Evolutionary conservation across 2,888 invertebrate genomes (phyloP).

Genomic region (Caenorhabditis sp.): DNA sequence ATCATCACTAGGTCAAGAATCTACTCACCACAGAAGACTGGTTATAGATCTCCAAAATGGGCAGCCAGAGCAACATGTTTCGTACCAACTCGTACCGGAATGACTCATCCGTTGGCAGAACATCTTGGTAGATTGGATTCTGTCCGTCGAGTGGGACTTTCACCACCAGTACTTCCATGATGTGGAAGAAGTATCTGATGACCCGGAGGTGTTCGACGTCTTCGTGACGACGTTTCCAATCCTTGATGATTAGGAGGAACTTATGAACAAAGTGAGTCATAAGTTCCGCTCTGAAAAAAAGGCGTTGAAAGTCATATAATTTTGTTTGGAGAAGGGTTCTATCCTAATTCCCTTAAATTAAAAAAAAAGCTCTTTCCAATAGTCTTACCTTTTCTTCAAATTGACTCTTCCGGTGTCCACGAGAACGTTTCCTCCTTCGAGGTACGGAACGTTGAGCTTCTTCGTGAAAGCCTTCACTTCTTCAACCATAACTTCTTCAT

Average conservation of each 20-base stretch:
- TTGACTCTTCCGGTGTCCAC: too few relatives aligned
- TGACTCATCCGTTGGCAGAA: neutral
- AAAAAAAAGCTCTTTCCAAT: too few relatives aligned
- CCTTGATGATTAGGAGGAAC: neutral
- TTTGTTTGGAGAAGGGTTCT: neutral
- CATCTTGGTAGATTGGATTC: neutral
- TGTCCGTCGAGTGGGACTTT: neutral
- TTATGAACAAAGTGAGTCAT: neutral
- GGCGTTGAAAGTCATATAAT: neutral
- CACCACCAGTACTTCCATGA: neutral
- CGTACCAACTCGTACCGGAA: neutral
- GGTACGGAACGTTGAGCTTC: too few relatives aligned
- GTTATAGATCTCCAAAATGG: neutral
- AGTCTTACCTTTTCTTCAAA: too few relatives aligned
- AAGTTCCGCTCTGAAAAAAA: neutral
- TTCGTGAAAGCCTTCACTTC: too few relatives aligned
- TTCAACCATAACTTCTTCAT: too few relatives aligned
- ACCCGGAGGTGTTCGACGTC: neutral
- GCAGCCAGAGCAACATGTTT: neutral
- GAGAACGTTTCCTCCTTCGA: too few relatives aligned
- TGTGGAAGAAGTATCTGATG: neutral
- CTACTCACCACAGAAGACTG: neutral
- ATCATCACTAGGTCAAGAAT: neutral
- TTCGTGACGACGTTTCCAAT: neutral
- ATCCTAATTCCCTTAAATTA: too few relatives aligned